These are phyloP conservation scores for Lamproptera curius DNA, from an alignment of 2,888 invertebrate genomes.

Conservation along the genomic window DNA sequence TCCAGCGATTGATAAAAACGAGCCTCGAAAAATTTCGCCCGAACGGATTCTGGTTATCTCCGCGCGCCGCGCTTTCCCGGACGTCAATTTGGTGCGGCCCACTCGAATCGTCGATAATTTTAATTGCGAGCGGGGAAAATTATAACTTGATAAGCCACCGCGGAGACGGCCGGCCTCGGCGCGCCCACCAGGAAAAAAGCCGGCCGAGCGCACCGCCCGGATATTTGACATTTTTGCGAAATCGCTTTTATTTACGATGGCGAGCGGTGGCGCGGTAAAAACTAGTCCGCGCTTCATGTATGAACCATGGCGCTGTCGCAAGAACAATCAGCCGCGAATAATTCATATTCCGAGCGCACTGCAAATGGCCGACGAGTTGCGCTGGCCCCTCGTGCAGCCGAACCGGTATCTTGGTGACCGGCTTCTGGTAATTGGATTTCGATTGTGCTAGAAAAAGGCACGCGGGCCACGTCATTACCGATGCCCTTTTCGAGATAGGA, in stretches of 20 bases:
- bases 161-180: slow-evolving; percentile 29
- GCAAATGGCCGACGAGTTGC: slow-evolving; percentile 72
- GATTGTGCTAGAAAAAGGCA: slow-evolving; percentile 66
- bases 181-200: slow-evolving; percentile 33
- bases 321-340: slow-evolving; percentile 74
- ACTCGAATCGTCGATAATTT: slow-evolving; percentile 49
- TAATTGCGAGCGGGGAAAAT: slow-evolving; percentile 54
- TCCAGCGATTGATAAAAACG: slow-evolving; percentile 74
- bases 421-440: slow-evolving; percentile 76
- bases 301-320: slow-evolving; percentile 74
- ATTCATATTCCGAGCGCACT: slow-evolving; percentile 77
- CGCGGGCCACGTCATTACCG: slow-evolving; percentile 65
- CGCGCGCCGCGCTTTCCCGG: slow-evolving; percentile 42
- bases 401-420: slow-evolving; percentile 56
- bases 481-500: slow-evolving; percentile 67
- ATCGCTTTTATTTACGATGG: slow-evolving; percentile 56
- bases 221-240: slow-evolving; percentile 57
- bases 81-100: slow-evolving; percentile 47
- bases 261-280: slow-evolving; percentile 57
- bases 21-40: slow-evolving; percentile 64
- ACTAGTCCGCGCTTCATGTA: slow-evolving; percentile 76
- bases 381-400: slow-evolving; percentile 53
- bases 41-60: slow-evolving; percentile 69
- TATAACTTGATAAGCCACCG: slow-evolving; percentile 38
- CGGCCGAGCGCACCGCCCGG: slow-evolving; percentile 40